Evolutionary conservation across 2,113 vertebrate species (phyloP), one percentile per base, ranked within the genome.

Genomic region (Hypanus sabinus): DNA sequence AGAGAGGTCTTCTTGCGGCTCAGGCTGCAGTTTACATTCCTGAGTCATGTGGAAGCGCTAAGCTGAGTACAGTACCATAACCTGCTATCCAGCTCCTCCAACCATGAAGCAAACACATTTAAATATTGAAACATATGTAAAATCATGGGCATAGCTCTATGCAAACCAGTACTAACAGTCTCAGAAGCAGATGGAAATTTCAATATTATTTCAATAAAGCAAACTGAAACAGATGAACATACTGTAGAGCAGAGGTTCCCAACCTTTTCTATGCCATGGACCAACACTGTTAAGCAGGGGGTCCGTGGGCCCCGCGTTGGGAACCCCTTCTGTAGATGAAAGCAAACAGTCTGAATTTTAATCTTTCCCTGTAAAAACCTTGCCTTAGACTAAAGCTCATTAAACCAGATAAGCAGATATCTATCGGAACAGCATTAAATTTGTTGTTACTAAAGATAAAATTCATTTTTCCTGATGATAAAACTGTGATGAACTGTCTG

Each of bases 141-240:
- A 90, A 62, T 20, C 16, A 90, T 85, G 9, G 46, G 57, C 55
- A 11, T 85, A 55, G 24, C 0, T 2, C 60, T 57, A 9, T 60
- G 46, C 81, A 57, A 0, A 12, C 12, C 65, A 36, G 6, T 36
- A 91, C 62, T 38, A 91, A 68, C 20, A 92, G 20, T 46, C 36
- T 92, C 70, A 46, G 33, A 20, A 92, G n/a, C 33, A 36, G 90
- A 71, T 92, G 65, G 90, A 46, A 92, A 92, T 92, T 92, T 71
- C 90, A 92, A 71, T 71, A 38, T 71, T 92, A 92, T 92, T 71
- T 38, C 90, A 92, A 22, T 3, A 46, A 92, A 92, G 36, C 65
- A 92, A 91, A 92, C 62, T 71, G 24, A 33, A 92, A 71, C 6
- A 36, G 65, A 92, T 88, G 14, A 30, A 70, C 22, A 68, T 73